Conservation (phyloP, 2,113 vertebrate genomes). For the Stigmatopora nigra region DNA sequence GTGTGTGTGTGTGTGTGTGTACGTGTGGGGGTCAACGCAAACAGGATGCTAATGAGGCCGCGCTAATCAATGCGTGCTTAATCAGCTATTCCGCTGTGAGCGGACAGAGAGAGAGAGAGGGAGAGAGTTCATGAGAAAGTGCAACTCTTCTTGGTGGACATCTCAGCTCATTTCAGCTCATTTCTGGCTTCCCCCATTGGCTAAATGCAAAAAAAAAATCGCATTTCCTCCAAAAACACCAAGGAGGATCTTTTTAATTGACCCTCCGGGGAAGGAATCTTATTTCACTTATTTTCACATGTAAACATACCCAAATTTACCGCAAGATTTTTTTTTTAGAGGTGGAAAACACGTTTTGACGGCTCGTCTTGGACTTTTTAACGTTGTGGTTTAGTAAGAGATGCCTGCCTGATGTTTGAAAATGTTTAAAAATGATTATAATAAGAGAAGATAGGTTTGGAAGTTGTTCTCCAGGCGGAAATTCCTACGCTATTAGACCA, state of each 20-base stretch:
- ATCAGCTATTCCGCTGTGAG: slow-evolving; percentile 76
- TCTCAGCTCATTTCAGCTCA: no score
- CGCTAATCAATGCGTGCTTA: slow-evolving; percentile 79
- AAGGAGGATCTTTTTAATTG: slow-evolving; percentile 4
- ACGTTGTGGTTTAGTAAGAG: neutral
- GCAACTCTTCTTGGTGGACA: slow-evolving; percentile 47
- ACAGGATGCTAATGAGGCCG: slow-evolving; percentile 79
- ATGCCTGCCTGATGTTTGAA: slow-evolving; percentile 54
- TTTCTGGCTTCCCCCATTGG: neutral
- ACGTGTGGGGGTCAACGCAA: slow-evolving; percentile 60
- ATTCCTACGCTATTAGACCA: slow-evolving; percentile 21
- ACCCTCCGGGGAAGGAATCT: slow-evolving; percentile 7
- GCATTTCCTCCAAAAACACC: neutral
- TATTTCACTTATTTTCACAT: slow-evolving; percentile 35
- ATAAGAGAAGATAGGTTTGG: slow-evolving; percentile 44
- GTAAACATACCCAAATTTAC: neutral
- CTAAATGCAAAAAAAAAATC: neutral
- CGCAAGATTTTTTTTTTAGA: no score
- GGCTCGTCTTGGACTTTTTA: no score
- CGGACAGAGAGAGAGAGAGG: slow-evolving; percentile 35
- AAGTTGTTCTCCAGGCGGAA: slow-evolving; percentile 41
- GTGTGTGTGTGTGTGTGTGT: slow-evolving; percentile 3
- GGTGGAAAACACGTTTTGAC: no score
- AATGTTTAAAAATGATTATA: slow-evolving; percentile 34
- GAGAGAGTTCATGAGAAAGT: slow-evolving; percentile 69